Evolutionary conservation across 2,888 invertebrate genomes (phyloP), one percentile per base, ranked within the genome.

Genomic region (Dicycla oo): DNA sequence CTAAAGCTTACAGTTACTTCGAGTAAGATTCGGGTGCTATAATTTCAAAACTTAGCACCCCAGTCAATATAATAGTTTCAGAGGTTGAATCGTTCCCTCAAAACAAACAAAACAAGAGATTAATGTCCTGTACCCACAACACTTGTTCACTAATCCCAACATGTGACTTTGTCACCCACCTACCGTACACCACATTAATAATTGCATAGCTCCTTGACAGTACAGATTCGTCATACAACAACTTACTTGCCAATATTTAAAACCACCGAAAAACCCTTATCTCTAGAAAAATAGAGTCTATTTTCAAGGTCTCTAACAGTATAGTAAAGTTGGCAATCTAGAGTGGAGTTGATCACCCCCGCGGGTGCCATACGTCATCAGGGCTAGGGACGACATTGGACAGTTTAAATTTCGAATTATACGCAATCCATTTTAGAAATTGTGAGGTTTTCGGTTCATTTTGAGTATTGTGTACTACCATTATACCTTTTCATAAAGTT

Each of bases 371-470:
- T 95, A 91, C 91, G 91, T 94, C 94, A 94, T 94, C 88, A 80
- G 76, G 77, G 77, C 75, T 77, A 85, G 91, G 92, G 90, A 88
- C 85, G 83, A 72, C 80, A 83, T 89, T 85, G 91, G 92, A 93
- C 94, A 94, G 92, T 94, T 94, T 92, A 94, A 94, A 94, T 93
- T 94, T 93, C 84, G 92, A 91, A 93, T 89, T 82, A 84, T 80
- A 86, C 84, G 85, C 89, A 85, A 91, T 93, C 91, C 91, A 93
- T 94, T 93, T 92, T 90, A 87, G 66, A 90, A 90, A 91, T 91
- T 87, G 80, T 84, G 78, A 75, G 72, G 66, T 78, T 81, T 78
- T 56, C 13, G 56, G 61, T 65, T 69, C 43, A 70, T 73, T 76
- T 73, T 73, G 58, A 49, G 64, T 43, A 69, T 60, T 69, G 72